A percentile compares a stretch with the other conserved stretches of the same genome.
These are phyloP conservation scores for Bombus picipes DNA, from an alignment of 1,140 invertebrate genomes.

Conservation along the genomic window DNA sequence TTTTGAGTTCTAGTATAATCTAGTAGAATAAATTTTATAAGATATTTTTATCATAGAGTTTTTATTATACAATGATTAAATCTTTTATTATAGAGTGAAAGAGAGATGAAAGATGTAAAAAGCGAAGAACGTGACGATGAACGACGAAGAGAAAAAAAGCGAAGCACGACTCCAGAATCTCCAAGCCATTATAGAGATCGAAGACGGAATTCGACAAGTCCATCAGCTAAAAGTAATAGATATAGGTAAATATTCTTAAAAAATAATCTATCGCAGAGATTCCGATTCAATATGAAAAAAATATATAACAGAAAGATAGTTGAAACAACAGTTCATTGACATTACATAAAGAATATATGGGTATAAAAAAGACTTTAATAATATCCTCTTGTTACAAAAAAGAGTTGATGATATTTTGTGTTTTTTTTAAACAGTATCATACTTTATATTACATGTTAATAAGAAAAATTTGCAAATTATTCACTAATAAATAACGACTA, in stretches of 20 bases:
- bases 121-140: conserved; percentile 80
- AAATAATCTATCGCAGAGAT: background rate
- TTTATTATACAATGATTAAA: background rate
- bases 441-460: background rate
- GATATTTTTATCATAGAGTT: conserved; percentile 66
- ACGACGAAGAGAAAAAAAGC: conserved; percentile 77
- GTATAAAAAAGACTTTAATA: background rate
- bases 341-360: background rate
- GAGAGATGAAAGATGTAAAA: conserved; percentile 78
- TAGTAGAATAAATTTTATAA: background rate
- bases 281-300: background rate
- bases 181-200: conserved; percentile 78
- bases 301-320: background rate
- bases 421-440: background rate
- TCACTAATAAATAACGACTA: background rate
- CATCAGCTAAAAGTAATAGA: conserved; percentile 72
- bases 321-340: background rate
- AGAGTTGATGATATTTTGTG: background rate
- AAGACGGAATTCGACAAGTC: conserved; percentile 75
- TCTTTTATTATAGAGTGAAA: conserved; percentile 73
- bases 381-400: background rate
- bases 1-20: background rate
- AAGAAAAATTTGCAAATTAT: background rate
- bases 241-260: conserved; percentile 71
- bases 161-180: conserved; percentile 78